Conservation (phyloP, 64 coral and sea anemone genomes). For the Anthopleura sola region DNA sequence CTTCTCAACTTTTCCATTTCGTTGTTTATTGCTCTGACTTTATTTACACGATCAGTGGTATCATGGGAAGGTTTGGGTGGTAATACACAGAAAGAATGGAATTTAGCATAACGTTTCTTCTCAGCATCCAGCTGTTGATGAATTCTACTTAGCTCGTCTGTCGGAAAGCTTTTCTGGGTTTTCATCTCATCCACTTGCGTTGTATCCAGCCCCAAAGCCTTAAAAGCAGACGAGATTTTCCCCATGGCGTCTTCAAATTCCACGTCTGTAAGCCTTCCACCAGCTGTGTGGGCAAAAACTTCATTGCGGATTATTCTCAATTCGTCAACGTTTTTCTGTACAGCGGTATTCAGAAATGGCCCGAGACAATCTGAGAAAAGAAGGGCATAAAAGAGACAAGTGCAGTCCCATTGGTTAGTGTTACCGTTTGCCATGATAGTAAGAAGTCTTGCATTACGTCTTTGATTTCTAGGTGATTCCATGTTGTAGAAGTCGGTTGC, state of each 20-base stretch:
- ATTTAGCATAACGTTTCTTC: too few species aligned
- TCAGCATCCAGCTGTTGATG: neutral
- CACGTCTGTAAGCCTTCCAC: slow-evolving; percentile 19
- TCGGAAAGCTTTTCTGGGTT: slow-evolving; percentile 16
- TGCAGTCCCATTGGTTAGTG: too few species aligned
- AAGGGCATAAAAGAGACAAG: slow-evolving; percentile 28
- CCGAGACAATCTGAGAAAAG: slow-evolving; percentile 52
- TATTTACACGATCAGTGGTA: neutral
- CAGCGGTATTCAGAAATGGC: neutral
- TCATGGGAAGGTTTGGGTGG: slow-evolving; percentile 46
- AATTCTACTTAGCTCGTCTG: neutral
- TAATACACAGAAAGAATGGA: slow-evolving; percentile 26
- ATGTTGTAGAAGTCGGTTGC: too few species aligned
- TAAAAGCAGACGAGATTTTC: slow-evolving; percentile 18
- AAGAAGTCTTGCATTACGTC: too few species aligned
- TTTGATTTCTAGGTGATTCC: too few species aligned
- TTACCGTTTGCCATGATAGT: too few species aligned
- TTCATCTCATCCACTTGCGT: neutral
- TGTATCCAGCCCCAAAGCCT: neutral
- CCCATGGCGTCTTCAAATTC: slow-evolving; percentile 30
- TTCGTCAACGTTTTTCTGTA: slow-evolving; percentile 21
- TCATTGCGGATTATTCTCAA: slow-evolving; percentile 31
- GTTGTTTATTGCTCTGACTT: slow-evolving; percentile 17
- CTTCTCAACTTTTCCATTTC: slow-evolving; percentile 27
- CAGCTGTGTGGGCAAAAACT: slow-evolving; percentile 30